These are phyloP conservation scores for Hirudinaria manillensis DNA, from an alignment of 2,888 invertebrate species.

Conservation along the genomic window DNA sequence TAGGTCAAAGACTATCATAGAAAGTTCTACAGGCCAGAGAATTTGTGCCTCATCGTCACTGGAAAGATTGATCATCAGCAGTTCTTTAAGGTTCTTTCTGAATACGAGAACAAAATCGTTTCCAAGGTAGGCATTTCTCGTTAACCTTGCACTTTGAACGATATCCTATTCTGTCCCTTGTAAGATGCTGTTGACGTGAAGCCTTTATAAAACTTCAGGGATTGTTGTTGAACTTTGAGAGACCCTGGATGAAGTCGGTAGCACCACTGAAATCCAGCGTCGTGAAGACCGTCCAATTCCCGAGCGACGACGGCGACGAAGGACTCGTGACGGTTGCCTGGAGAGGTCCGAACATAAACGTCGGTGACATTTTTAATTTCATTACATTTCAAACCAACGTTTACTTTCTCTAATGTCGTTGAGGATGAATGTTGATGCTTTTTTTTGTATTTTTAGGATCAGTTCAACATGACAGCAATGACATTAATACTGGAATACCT, in stretches of 20 bases:
- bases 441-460: conserved; percentile 41
- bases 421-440: background rate
- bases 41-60: conserved; percentile 74
- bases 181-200: too few species aligned
- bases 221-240: conserved; percentile 57
- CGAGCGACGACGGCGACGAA: conserved; percentile 68
- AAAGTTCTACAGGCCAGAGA: conserved; percentile 80
- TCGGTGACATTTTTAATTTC: background rate
- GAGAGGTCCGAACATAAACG: conserved; percentile 64
- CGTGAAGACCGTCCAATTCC: conserved; percentile 64
- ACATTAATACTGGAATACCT: conserved; percentile 72
- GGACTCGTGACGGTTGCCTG: conserved; percentile 73
- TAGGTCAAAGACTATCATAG: conserved; percentile 74
- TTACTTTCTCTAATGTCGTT: background rate
- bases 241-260: conserved; percentile 72
- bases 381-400: background rate
- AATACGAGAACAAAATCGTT: conserved; percentile 65
- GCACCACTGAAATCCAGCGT: conserved; percentile 60
- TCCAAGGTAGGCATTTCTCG: conserved; percentile 31
- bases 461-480: conserved; percentile 60
- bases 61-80: conserved; percentile 68
- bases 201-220: background rate
- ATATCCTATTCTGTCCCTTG: background rate
- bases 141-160: background rate
- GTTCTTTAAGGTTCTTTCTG: conserved; percentile 68